These are phyloP conservation scores for Drosophila arizonae DNA, from an alignment of 1,140 invertebrate genomes.

Conservation along the genomic window DNA sequence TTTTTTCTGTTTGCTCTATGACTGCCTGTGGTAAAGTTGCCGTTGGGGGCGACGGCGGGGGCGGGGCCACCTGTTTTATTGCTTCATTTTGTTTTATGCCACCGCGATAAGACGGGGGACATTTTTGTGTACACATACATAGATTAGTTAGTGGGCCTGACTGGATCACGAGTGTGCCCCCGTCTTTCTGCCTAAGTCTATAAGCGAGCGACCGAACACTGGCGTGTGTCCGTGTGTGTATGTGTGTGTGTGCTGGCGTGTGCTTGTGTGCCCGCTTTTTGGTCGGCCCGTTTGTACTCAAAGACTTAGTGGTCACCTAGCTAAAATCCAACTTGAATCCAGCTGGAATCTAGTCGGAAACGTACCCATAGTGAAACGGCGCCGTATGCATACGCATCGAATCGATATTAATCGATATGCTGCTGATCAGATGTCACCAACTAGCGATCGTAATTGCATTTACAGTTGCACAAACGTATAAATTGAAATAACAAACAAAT, in stretches of 20 bases:
- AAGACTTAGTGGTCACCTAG: neutral
- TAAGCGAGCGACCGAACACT: neutral
- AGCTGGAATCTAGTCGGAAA: neutral
- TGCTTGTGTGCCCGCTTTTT: neutral
- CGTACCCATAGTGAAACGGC: conserved; percentile 71
- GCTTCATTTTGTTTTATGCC: conserved; percentile 49
- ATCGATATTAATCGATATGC: neutral
- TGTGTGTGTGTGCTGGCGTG: neutral
- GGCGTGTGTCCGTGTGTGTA: neutral
- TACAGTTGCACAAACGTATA: neutral
- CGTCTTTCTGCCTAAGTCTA: neutral
- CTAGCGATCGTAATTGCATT: neutral
- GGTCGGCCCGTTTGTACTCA: conserved; percentile 21
- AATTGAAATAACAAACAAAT: neutral
- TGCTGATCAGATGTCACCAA: neutral
- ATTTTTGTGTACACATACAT: conserved; percentile 26
- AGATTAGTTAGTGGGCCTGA: conserved; percentile 51
- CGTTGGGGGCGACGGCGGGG: neutral
- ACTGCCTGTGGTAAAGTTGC: conserved; percentile 16
- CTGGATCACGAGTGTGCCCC: conserved; percentile 39
- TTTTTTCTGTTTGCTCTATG: conserved; percentile 7
- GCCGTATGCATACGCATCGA: conserved; percentile 63
- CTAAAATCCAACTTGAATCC: conserved; percentile 2
- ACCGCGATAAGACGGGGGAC: conserved; percentile 43
- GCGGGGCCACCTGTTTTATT: conserved; percentile 24